Base-by-base conservation (phyloP, 2,888 invertebrate species). In the Phaonia tiefii region DNA sequence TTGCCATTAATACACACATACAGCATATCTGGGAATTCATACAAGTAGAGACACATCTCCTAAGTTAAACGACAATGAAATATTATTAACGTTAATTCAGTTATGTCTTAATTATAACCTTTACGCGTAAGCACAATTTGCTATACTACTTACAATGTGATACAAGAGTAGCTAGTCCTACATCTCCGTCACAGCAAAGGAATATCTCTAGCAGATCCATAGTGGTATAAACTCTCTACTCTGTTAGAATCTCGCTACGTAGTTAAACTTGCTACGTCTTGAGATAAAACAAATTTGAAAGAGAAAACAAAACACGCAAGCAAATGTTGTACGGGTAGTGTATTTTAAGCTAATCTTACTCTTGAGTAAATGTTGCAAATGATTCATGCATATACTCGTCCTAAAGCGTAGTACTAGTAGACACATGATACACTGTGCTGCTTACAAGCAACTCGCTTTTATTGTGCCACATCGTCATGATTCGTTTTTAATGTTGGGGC, bases 21-120 rank as follows among this genome's bases (percentile, higher is more conserved):
- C n/a, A n/a, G 1, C 20, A 20, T 58, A 37, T 69, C 17, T 20
- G 11, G 44, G 42, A 56, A n/a, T 65, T 49, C 31, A 42, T 65
- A n/a, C n/a, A n/a, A n/a, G n/a, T n/a, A n/a, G n/a, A n/a, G n/a
- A n/a, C n/a, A n/a, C 69, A 72, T 70, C 69, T 71, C 65, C 60
- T 58, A 54, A 77, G 54, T 71, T 81, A 75, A 81, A 81, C 66
- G 72, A 73, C 81, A 81, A 75, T 78, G 75, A 81, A 78, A 78
- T 79, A 71, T 82, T 88, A 88, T 86, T 86, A 87, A 85, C 85
- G 86, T 87, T 88, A 88, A 88, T 88, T 88, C 85, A 85, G 85
- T 88, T 88, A 88, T 84, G 86, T 88, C 89, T 88, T 88, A 88
- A 88, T 88, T 88, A 87, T 87, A 87, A 87, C 86, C 76, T 79